A percentile compares a stretch with the other conserved stretches of the same genome.
phyloP scores from a whole-genome alignment of 35 echinoderm and acorn worm species.

The Diadema setosum region DNA sequence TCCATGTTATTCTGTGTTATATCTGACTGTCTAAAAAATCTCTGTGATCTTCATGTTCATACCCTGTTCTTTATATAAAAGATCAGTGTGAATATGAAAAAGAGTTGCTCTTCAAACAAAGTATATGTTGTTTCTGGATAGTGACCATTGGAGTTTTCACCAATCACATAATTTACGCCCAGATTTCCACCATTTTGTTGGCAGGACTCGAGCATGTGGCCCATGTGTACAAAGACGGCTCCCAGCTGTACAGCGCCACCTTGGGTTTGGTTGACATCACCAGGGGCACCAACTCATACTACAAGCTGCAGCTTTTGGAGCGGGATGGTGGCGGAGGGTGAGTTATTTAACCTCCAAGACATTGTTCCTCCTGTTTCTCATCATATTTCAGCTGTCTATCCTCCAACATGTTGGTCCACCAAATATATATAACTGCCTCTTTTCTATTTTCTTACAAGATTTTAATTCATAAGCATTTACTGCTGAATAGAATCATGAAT shows the following conservation, averaged over 20 bases:
- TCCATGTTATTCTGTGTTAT: too few species aligned
- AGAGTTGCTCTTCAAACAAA: neutral
- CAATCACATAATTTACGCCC: neutral
- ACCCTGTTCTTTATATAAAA: neutral
- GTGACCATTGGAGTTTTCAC: neutral
- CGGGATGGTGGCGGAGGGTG: neutral
- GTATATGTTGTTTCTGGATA: neutral
- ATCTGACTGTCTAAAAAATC: neutral
- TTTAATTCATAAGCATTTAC: too few species aligned
- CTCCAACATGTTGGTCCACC: too few species aligned
- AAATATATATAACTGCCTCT: too few species aligned
- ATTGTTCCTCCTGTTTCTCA: too few species aligned
- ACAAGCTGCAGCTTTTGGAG: conserved; percentile 62
- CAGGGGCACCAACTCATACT: conserved; percentile 90
- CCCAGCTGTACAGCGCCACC: conserved; percentile 67
- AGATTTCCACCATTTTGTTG: neutral
- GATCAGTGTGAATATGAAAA: neutral
- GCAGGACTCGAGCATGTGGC: conserved; percentile 28
- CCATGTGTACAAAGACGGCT: conserved; percentile 64
- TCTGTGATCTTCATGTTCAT: neutral
- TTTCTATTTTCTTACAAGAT: too few species aligned
- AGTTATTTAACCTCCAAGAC: neutral
- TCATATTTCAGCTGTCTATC: too few species aligned
- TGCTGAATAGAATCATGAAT: too few species aligned
- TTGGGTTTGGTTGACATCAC: conserved; percentile 88